Evolutionary conservation across 2,888 invertebrate species (phyloP), one percentile per base, ranked within the genome.

Genomic region (Lasioglossum zephyrum): DNA sequence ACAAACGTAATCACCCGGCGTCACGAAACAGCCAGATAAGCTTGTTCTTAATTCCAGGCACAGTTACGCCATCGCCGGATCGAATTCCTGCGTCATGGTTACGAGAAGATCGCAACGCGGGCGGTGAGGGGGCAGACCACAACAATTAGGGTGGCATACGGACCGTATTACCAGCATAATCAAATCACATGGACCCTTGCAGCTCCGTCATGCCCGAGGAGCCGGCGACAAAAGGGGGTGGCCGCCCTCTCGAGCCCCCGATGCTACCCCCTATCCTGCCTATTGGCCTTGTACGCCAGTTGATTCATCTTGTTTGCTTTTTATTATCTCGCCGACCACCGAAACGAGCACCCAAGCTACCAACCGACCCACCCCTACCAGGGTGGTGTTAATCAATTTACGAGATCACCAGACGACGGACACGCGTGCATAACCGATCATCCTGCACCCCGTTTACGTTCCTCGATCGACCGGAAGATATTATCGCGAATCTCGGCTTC

Each of bases 131-230:
- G 86, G 82, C 49, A 82, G 49, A 83, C 88, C 86, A 83, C 87
- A 89, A 86, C 91, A 92, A 92, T 92, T 92, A 92, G 90, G 88
- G 88, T 87, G 87, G 89, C 92, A 92, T 92, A 92, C 89, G 92
- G 91, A 92, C 86, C 90, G 92, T 89, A 89, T 92, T 92, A 92
- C 90, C 86, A 84, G 89, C 89, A 90, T 92, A 92, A 92, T 92
- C 91, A 91, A 92, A 92, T 92, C 92, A 92, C 90, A 92, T 89
- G 92, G 89, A 88, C 89, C 90, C 92, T 88, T 76, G 85, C 80
- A 86, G 84, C 85, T 81, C 76, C 79, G 85, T 74, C 74, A 79
- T 75, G 81, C 63, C 75, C 82, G 79, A 73, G 73, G 84, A 85
- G 80, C 84, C 13, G 77, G 77, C 72, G 74, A 80, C 80, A 44